Base-by-base conservation (phyloP, 2,888 invertebrate species). In the Meteorus cinctellus region DNA sequence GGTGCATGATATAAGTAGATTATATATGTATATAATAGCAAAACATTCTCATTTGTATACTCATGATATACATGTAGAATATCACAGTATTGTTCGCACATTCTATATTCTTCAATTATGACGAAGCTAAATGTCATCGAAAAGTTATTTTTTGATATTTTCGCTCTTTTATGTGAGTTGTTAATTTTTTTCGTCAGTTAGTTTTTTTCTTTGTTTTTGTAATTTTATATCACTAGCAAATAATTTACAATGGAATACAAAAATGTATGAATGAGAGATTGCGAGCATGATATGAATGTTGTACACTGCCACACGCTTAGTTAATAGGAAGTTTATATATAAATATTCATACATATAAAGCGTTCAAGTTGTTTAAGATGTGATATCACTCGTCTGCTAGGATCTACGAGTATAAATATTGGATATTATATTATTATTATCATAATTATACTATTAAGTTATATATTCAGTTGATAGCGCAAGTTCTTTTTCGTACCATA, bases 351-450 rank as follows among this genome's bases (percentile, higher is more conserved):
- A 16, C n/a, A 34, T 63, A 12, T 24, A 34, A 34, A 60, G 59
- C 29, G 31, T 31, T 4, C 1, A 72, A 45, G 27, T 62, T 72
- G 66, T 78, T 74, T 62, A 69, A 79, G 73, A 79, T 81, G 81
- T 81, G 81, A 81, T 81, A 81, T 65, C 70, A 77, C 78, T 79
- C 72, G 78, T 78, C 24, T 55, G 27, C 24, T 19, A 34, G 16
- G 55, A 69, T 36, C n/a, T 60, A 48, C 59, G 73, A 66, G 65
- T 65, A 73, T 73, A 73, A 72, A 27, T 19, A 68, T 29, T 24
- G 27, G 24, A 19, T 41, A 66, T 63, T 12, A 2, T 14, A 41
- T 16, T 45, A 45, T 27, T n/a, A 34, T 31, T 63, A n/a, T 63
- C 31, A 63, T 66, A 24, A 24, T 24, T n/a, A 45, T 41, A 45